phyloP scores from a whole-genome alignment of 2,888 invertebrate species.

The Eutolmus rufibarbis region DNA sequence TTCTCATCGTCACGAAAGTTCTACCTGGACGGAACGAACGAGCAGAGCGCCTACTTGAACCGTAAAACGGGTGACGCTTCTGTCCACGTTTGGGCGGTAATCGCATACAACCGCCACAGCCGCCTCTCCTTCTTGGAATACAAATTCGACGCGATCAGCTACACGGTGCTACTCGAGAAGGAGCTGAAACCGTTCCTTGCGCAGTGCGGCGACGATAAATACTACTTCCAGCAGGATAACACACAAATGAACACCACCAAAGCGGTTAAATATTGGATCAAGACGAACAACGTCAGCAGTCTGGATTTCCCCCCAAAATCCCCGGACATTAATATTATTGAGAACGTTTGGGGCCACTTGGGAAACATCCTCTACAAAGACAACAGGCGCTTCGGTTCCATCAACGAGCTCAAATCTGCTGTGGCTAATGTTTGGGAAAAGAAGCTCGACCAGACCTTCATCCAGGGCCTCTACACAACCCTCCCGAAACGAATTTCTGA shows the following conservation, averaged over 20 bases:
- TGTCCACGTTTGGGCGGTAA: slow-evolving; percentile 10
- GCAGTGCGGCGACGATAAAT: not conserved
- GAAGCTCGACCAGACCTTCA: not conserved
- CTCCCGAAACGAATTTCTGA: not conserved
- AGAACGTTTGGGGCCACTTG: slow-evolving; percentile 20
- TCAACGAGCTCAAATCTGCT: slow-evolving; percentile 11
- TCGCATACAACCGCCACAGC: not conserved
- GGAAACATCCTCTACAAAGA: slow-evolving; percentile 14
- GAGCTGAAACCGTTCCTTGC: slow-evolving; percentile 10
- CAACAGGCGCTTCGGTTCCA: not conserved
- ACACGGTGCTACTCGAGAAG: slow-evolving; percentile 21
- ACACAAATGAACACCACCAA: slow-evolving; percentile 29
- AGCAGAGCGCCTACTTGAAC: slow-evolving; percentile 11
- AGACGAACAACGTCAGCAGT: not conserved
- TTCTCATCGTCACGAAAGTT: slow-evolving; percentile 17
- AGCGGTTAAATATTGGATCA: slow-evolving; percentile 23
- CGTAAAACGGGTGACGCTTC: slow-evolving; percentile 20
- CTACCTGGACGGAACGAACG: slow-evolving; percentile 23
- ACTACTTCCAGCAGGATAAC: slow-evolving; percentile 20
- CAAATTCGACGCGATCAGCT: slow-evolving; percentile 33
- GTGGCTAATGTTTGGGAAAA: slow-evolving; percentile 11
- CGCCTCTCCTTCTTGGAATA: not conserved
- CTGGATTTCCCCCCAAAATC: slow-evolving; percentile 18
- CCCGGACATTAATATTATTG: slow-evolving; percentile 12
- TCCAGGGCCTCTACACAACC: not conserved